Evolutionary conservation across 2,797 vertebrate genomes (phyloP).

Genomic region (Eospalax fontanierii): DNA sequence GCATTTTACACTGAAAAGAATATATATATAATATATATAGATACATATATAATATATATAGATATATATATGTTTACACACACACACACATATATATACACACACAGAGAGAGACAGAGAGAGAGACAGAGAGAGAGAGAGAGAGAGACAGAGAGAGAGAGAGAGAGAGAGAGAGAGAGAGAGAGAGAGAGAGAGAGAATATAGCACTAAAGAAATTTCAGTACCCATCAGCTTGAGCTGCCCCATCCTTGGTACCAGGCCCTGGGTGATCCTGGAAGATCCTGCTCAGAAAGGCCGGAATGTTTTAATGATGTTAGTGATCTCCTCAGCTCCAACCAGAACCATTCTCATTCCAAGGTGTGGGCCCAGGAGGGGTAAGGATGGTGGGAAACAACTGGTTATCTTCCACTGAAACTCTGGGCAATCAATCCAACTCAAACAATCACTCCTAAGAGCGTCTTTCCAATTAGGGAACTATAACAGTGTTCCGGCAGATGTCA

Average conservation of each 20-base stretch:
- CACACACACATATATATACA: too few relatives aligned
- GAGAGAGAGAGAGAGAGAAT: too few relatives aligned
- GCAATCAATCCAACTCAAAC: slow-evolving; percentile 57
- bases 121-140: too few relatives aligned
- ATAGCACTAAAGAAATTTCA: background rate
- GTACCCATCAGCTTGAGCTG: background rate
- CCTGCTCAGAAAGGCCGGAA: background rate
- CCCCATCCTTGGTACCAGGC: too few relatives aligned
- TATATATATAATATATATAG: too few relatives aligned
- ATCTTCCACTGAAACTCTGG: slow-evolving; percentile 40
- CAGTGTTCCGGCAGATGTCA: slow-evolving; percentile 37
- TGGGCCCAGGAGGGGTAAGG: background rate
- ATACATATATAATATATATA: too few relatives aligned
- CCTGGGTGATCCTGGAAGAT: background rate
- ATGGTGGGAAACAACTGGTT: background rate
- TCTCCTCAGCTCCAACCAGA: background rate
- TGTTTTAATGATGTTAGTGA: slow-evolving; percentile 1
- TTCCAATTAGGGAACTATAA: slow-evolving; percentile 51
- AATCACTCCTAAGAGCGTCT: slow-evolving; percentile 50
- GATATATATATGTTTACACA: too few relatives aligned
- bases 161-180: too few relatives aligned
- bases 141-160: too few relatives aligned
- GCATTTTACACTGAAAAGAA: background rate
- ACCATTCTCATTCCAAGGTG: background rate
- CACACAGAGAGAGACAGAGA: too few relatives aligned